phyloP scores from a whole-genome alignment of 2,888 invertebrate genomes.

The Brachypalpus laphriformis region DNA sequence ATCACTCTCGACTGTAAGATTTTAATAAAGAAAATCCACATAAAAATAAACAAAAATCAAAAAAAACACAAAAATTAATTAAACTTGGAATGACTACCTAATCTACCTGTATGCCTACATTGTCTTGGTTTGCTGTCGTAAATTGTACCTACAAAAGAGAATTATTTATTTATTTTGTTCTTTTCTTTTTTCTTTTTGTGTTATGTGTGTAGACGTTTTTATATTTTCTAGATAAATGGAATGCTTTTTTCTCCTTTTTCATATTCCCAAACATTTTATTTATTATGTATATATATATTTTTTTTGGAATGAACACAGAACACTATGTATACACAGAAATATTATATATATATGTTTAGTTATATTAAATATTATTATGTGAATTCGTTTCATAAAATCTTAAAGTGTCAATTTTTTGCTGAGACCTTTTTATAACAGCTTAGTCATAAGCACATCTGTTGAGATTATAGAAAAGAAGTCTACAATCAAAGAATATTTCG shows the following conservation, averaged over 20 bases:
- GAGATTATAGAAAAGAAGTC: too few relatives aligned
- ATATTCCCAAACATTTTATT: neutral
- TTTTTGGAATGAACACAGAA: constrained; percentile 1
- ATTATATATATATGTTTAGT: neutral
- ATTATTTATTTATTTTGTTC: constrained; percentile 36
- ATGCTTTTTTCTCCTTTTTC: constrained; percentile 2
- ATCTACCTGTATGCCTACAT: constrained; percentile 76
- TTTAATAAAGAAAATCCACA: constrained; percentile 73
- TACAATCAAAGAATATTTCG: too few relatives aligned
- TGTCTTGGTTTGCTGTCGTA: constrained; percentile 76
- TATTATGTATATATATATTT: neutral
- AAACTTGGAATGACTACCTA: constrained; percentile 76
- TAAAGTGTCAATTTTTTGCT: too few relatives aligned
- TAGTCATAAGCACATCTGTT: too few relatives aligned
- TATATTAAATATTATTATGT: neutral
- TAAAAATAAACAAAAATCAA: constrained; percentile 53
- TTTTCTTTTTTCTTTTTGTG: neutral
- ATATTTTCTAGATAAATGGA: constrained; percentile 25
- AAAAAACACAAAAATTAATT: constrained; percentile 65
- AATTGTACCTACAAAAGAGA: constrained; percentile 63
- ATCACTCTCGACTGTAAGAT: constrained; percentile 90
- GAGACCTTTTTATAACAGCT: too few relatives aligned
- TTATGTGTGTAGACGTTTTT: constrained; percentile 32
- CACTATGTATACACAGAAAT: neutral
- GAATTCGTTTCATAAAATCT: constrained; percentile 32